Evolutionary conservation across 2,797 vertebrate genomes (phyloP).

Genomic region (Dryobates pubescens): DNA sequence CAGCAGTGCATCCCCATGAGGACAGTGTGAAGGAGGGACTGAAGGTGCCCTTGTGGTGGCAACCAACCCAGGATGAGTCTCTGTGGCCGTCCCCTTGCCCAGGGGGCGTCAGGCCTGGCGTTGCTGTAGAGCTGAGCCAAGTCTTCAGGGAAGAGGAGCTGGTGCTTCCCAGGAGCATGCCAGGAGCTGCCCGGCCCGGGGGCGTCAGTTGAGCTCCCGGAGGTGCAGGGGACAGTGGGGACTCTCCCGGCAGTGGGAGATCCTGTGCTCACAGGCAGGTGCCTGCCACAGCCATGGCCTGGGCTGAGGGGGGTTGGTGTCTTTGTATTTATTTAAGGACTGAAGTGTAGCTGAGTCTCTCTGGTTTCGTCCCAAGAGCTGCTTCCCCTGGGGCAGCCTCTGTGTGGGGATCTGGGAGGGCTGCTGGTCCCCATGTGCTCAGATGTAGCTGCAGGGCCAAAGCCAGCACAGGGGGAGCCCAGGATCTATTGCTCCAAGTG

Average conservation of each 20-base stretch:
- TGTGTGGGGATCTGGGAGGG: rapidly evolving
- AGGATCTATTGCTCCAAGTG: neutral
- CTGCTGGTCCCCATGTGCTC: neutral
- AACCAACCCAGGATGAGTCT: neutral
- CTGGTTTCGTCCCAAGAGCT: neutral
- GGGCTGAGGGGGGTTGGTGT: slow-evolving; percentile 7
- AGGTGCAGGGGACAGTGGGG: rapidly evolving
- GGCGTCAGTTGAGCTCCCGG: neutral
- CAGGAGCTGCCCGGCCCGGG: neutral
- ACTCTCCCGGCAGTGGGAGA: rapidly evolving
- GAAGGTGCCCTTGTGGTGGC: neutral
- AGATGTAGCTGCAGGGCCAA: rapidly evolving
- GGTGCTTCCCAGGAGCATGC: neutral
- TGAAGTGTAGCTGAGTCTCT: slow-evolving; percentile 44
- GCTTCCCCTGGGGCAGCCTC: neutral
- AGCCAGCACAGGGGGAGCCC: neutral
- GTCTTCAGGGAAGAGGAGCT: neutral
- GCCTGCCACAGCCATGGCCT: neutral
- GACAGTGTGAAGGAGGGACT: neutral
- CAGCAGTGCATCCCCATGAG: neutral
- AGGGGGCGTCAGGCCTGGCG: neutral
- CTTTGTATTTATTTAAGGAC: slow-evolving; percentile 69
- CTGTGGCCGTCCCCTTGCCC: neutral
- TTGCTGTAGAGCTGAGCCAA: rapidly evolving
- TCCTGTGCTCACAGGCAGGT: neutral